A percentile compares a stretch with the other conserved stretches of the same genome.
phyloP scores from a whole-genome alignment of 2,888 invertebrate genomes.

The Synanthedon vespiformis region DNA sequence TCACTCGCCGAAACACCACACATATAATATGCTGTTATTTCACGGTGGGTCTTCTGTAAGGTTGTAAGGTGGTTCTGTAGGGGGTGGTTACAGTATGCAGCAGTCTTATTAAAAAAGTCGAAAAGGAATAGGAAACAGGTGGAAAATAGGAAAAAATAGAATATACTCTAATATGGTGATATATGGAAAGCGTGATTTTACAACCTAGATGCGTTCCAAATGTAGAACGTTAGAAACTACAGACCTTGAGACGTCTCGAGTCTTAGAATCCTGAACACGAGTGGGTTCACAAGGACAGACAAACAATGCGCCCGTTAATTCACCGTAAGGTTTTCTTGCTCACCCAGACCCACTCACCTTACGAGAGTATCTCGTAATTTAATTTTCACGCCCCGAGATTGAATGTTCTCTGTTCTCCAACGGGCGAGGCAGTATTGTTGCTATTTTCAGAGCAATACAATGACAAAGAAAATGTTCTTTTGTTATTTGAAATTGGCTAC shows the following conservation, averaged over 20 bases:
- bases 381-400: background rate
- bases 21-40: too few relatives aligned
- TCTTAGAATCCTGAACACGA: background rate
- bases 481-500: background rate
- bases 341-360: background rate
- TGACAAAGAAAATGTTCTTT: constrained; percentile 3
- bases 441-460: constrained; percentile 1
- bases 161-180: too few relatives aligned
- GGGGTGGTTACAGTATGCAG: too few relatives aligned
- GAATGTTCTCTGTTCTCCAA: background rate
- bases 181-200: too few relatives aligned
- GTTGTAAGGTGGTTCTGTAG: too few relatives aligned
- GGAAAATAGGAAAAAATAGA: too few relatives aligned
- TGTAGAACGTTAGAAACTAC: background rate
- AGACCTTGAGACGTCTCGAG: background rate
- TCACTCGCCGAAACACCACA: too few relatives aligned
- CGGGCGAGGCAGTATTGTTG: background rate
- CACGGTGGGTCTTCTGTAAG: too few relatives aligned
- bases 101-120: too few relatives aligned
- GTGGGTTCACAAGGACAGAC: constrained; percentile 5
- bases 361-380: background rate
- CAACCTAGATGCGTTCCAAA: too few relatives aligned
- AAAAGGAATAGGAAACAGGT: too few relatives aligned
- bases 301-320: constrained; percentile 10
- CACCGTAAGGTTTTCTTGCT: constrained; percentile 7